Evolutionary conservation across 2,797 vertebrate species (phyloP).

Genomic region (Uromys caudimaculatus): DNA sequence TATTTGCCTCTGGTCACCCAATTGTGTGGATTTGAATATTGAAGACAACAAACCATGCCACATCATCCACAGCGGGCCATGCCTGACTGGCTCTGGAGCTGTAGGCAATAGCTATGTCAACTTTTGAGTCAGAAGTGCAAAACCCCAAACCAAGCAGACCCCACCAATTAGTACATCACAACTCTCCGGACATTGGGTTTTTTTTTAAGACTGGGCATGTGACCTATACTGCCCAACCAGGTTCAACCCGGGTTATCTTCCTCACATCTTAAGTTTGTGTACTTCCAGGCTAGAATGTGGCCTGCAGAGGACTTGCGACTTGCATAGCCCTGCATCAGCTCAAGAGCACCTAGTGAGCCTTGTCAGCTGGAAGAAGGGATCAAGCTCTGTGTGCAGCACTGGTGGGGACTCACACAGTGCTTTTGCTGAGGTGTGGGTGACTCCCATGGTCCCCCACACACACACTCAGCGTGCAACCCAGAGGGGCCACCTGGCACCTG

Average conservation of each 20-base stretch:
- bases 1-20: too few species aligned
- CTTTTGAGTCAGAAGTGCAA: neutral
- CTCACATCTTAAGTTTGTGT: neutral
- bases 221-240: constrained; percentile 30
- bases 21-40: neutral
- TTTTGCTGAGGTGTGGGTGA: neutral
- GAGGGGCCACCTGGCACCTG: neutral
- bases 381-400: neutral
- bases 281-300: neutral
- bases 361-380: neutral
- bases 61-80: neutral
- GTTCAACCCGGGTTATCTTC: neutral
- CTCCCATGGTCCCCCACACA: too few species aligned
- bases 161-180: neutral
- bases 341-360: neutral
- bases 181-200: neutral
- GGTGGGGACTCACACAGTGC: neutral
- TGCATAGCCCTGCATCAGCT: neutral
- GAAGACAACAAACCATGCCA: neutral
- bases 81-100: too few species aligned
- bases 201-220: neutral
- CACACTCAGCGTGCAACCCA: accelerated
- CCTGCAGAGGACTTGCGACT: neutral
- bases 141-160: neutral
- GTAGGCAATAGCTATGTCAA: neutral